Conservation (phyloP, 2,113 vertebrate genomes). For the Sitta europaea region DNA sequence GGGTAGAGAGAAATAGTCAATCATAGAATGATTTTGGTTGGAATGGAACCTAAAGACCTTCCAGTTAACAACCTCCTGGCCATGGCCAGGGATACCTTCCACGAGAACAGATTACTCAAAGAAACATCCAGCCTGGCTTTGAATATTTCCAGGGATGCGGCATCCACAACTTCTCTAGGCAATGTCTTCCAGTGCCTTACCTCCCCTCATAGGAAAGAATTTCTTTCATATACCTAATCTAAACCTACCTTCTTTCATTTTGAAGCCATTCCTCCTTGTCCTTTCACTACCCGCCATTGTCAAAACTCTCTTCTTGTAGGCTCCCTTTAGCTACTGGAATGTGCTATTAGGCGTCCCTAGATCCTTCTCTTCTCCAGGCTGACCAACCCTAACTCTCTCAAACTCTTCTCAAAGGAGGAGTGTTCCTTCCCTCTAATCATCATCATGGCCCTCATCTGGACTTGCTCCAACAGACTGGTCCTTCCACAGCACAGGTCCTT, state of each 20-base stretch:
- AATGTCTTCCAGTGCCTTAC: rapidly evolving
- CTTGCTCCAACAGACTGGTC: neutral
- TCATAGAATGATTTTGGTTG: neutral
- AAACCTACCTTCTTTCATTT: neutral
- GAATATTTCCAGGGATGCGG: neutral
- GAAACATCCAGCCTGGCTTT: neutral
- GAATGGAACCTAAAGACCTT: neutral
- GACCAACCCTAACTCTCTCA: neutral
- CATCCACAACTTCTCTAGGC: neutral
- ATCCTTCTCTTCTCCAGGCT: neutral
- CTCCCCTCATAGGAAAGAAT: neutral
- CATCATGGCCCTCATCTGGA: neutral
- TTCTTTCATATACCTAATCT: neutral
- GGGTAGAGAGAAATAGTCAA: neutral
- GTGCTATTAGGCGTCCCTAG: no score
- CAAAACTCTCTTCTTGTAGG: neutral
- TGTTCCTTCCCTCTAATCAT: neutral
- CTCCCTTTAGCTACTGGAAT: neutral
- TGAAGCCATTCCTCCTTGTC: neutral
- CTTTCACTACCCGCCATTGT: neutral
- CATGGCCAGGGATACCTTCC: neutral
- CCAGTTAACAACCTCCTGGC: neutral
- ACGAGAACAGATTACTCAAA: neutral
- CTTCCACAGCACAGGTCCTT: no score
- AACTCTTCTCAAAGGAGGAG: neutral